phyloP scores from a whole-genome alignment of 1,140 invertebrate species.

The Semibalanus balanoides region DNA sequence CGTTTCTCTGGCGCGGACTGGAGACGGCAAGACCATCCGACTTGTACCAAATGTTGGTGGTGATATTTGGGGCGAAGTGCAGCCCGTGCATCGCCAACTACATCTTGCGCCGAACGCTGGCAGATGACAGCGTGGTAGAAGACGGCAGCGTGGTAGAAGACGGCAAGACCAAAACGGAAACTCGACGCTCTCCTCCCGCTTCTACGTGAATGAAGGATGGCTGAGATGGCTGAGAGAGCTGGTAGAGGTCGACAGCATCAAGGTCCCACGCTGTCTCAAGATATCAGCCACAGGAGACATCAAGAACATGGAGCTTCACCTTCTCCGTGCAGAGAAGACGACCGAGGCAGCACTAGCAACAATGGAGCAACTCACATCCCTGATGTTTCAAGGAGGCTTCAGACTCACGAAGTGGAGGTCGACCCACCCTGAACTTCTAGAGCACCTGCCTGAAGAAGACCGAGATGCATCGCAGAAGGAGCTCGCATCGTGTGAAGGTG shows the following conservation, averaged over 20 bases:
- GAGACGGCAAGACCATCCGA: neutral
- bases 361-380: neutral
- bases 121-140: constrained; percentile 7
- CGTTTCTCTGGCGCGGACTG: constrained; percentile 20
- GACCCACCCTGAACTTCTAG: constrained; percentile 7
- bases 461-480: neutral
- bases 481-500: too few relatives aligned
- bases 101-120: constrained; percentile 14
- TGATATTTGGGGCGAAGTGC: constrained; percentile 20
- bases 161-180: neutral
- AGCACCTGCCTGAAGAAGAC: neutral
- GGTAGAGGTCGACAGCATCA: neutral
- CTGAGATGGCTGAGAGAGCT: constrained; percentile 12
- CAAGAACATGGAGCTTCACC: constrained; percentile 19
- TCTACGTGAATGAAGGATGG: constrained; percentile 25
- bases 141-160: constrained; percentile 9
- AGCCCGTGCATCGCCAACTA: constrained; percentile 18
- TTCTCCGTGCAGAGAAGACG: constrained; percentile 8
- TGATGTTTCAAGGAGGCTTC: constrained; percentile 15
- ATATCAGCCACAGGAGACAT: neutral
- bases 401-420: constrained; percentile 14
- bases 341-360: constrained; percentile 5
- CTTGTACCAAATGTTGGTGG: constrained; percentile 15
- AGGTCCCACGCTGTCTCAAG: constrained; percentile 11
- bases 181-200: constrained; percentile 3